phyloP scores from a whole-genome alignment of 2,113 vertebrate genomes.

The Lethenteron reissneri region DNA sequence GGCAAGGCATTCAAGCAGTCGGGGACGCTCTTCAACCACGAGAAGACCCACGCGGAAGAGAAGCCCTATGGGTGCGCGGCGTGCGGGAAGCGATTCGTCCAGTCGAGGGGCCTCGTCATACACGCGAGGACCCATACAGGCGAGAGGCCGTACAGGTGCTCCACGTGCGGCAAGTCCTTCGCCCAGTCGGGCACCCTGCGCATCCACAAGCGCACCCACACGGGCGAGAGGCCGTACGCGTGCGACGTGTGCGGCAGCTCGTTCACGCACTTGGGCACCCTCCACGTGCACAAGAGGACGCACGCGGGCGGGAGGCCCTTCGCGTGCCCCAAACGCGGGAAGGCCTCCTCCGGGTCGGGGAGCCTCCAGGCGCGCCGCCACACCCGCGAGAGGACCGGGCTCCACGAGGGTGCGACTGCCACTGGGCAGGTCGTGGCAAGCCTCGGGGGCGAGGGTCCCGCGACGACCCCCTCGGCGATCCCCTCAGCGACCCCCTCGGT shows the following conservation, averaged over 20 bases:
- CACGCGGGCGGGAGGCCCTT: too few relatives aligned
- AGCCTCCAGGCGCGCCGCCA: too few relatives aligned
- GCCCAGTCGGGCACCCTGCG: slow-evolving; percentile 59
- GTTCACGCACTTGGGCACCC: slow-evolving; percentile 50
- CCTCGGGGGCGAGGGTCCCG: too few relatives aligned
- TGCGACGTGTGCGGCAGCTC: slow-evolving; percentile 51
- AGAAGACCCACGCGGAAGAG: slow-evolving; percentile 11
- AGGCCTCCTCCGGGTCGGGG: too few relatives aligned
- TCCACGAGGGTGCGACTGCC: too few relatives aligned
- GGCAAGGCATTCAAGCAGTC: slow-evolving; percentile 12
- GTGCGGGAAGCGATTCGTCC: slow-evolving; percentile 11
- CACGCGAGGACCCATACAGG: slow-evolving; percentile 42
- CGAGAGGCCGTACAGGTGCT: slow-evolving; percentile 25
- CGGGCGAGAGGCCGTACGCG: slow-evolving; percentile 41
- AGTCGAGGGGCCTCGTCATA: slow-evolving; percentile 17
- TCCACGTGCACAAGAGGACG: too few relatives aligned
- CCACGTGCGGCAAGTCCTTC: slow-evolving; percentile 55
- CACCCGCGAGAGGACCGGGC: too few relatives aligned
- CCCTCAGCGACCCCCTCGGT: too few relatives aligned
- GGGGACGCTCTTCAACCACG: slow-evolving; percentile 12
- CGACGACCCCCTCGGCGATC: too few relatives aligned
- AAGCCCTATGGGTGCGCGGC: slow-evolving; percentile 13
- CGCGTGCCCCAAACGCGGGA: too few relatives aligned
- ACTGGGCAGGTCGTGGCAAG: too few relatives aligned
- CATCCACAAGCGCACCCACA: slow-evolving; percentile 65